These are phyloP conservation scores for Gortyna flavago DNA, from an alignment of 2,888 invertebrate genomes.

Conservation along the genomic window DNA sequence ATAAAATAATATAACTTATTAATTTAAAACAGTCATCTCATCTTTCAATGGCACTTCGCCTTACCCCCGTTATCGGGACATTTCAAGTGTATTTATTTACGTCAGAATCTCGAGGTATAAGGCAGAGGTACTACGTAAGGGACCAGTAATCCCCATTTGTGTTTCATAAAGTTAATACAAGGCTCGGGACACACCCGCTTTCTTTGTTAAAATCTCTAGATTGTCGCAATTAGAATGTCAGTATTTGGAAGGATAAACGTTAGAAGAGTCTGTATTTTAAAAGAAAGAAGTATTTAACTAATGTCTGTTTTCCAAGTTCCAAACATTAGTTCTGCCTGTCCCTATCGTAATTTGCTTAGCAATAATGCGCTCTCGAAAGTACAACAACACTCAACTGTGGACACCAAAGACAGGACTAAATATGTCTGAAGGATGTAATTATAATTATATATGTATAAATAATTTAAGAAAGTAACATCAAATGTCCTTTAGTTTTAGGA, in stretches of 20 bases:
- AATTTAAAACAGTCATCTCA: background rate
- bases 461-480: no score
- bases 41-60: constrained; percentile 16
- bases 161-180: constrained; percentile 29
- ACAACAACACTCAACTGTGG: no score
- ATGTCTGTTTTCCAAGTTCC: background rate
- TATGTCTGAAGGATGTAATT: no score
- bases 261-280: background rate
- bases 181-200: constrained; percentile 8
- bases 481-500: background rate
- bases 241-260: constrained; percentile 13
- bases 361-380: background rate
- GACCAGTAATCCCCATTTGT: constrained; percentile 37
- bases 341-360: background rate
- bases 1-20: no score
- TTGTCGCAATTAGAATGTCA: constrained; percentile 24
- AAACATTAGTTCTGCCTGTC: no score
- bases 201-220: constrained; percentile 22
- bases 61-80: constrained; percentile 19
- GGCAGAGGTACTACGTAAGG: constrained; percentile 18
- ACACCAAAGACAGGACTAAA: no score
- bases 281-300: background rate
- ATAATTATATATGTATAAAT: no score
- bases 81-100: constrained; percentile 38
- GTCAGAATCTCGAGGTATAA: constrained; percentile 16